Evolutionary conservation across 2,113 vertebrate genomes (phyloP), one percentile per base, ranked within the genome.

Genomic region (Lota lota): DNA sequence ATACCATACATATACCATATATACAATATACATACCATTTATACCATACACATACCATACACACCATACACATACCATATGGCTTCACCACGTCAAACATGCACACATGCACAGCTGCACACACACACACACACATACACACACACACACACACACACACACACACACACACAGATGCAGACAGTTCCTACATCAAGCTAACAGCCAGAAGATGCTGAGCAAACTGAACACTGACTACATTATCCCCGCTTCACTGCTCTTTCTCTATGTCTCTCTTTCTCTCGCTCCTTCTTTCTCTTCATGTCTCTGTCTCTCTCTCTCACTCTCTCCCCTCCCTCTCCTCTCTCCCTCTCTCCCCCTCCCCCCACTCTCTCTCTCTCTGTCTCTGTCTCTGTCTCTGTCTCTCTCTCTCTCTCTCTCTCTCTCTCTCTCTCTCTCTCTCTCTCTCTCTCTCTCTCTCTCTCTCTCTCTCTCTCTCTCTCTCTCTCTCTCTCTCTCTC

Each of bases 191-290:
- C 70, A 68, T 60, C 69, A 83, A 66, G 69, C 69, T 87, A 87
- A 85, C 88, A 86, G 83, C 73, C 79, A 75, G 85, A 85, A 89
- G 84, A 73, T 81, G 79, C 80, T 67, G 78, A 76, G 75, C 40
- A 72, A 73, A 71, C 68, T 69, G 67, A 77, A 76, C 77, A 72
- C 67, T 59, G 82, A 82, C 77, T 85, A 70, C 73, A 82, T 88
- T 79, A 82, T 83, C 70, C 77, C 33, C 65, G 85, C 88, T 80
- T 73, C 71, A 67, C 76, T 81, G 85, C 83, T 58, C 78, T 19
- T 54, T 20, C 72, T 73, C 74, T 79, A 73, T 64, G 63, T 40
- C 63, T 8, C 28, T 60, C 67, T 58, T 14, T 14, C 40, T 14
- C 40, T 14, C 40, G 28, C 28, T 33, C 28, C 28, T 33, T 33